Evolutionary conservation across 2,888 invertebrate species (phyloP).

Genomic region (Petrolisthes cinctipes): DNA sequence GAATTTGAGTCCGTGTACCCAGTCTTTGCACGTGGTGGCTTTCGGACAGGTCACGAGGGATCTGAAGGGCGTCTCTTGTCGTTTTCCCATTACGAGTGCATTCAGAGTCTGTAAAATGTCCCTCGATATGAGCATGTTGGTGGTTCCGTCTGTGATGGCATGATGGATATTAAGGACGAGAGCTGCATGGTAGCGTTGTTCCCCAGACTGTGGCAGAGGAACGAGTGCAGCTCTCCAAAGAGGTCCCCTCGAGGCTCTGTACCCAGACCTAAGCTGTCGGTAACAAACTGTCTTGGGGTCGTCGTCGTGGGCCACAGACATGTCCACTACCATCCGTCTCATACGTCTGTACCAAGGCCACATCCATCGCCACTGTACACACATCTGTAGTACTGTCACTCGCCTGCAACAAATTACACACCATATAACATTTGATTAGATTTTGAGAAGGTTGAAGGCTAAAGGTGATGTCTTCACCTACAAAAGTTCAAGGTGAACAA

Average conservation of each 20-base stretch:
- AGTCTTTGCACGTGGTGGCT: background rate
- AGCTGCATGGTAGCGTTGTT: slow-evolving; percentile 28
- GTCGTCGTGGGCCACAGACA: background rate
- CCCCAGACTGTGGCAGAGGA: slow-evolving; percentile 6
- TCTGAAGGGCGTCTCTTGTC: slow-evolving; percentile 8
- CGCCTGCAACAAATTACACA: background rate
- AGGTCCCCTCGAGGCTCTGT: slow-evolving; percentile 17
- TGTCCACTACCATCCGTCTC: background rate
- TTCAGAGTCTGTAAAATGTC: slow-evolving; percentile 53
- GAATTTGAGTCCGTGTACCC: slow-evolving; percentile 26
- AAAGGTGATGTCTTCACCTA: no score
- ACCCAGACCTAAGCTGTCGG: background rate
- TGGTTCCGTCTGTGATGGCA: slow-evolving; percentile 51
- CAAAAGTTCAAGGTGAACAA: no score
- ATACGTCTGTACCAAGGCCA: slow-evolving; percentile 26
- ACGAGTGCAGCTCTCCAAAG: slow-evolving; percentile 36
- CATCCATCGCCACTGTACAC: slow-evolving; percentile 16
- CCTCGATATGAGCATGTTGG: slow-evolving; percentile 49
- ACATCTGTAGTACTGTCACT: slow-evolving; percentile 8
- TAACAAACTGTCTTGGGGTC: slow-evolving; percentile 10
- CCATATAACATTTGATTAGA: no score
- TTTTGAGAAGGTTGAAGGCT: no score
- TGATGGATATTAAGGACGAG: slow-evolving; percentile 53
- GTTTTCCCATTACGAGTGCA: slow-evolving; percentile 28
- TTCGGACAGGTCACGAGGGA: background rate